These are phyloP conservation scores for Biston stratarius DNA, from an alignment of 2,888 invertebrate species.

Conservation along the genomic window DNA sequence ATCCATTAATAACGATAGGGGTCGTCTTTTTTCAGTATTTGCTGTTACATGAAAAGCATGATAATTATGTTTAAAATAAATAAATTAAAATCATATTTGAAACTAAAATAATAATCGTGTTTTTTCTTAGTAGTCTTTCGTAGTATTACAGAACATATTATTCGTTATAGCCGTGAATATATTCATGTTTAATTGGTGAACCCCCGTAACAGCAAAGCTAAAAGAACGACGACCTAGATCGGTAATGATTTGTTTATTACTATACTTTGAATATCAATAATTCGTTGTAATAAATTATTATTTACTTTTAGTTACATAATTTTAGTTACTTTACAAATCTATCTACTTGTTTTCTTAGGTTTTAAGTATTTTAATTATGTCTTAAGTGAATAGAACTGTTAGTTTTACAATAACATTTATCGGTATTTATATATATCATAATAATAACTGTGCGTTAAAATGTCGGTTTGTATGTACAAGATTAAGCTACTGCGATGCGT, in stretches of 20 bases:
- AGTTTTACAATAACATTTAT: slow-evolving; percentile 36
- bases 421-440: slow-evolving; percentile 26
- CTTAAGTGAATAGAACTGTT: slow-evolving; percentile 51
- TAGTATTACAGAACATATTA: too few relatives aligned
- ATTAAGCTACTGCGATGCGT: slow-evolving; percentile 59
- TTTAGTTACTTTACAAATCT: slow-evolving; percentile 58
- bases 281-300: slow-evolving; percentile 80
- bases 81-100: too few relatives aligned
- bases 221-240: slow-evolving; percentile 6
- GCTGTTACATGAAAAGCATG: background rate
- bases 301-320: slow-evolving; percentile 48
- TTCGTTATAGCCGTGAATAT: background rate
- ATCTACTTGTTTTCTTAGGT: slow-evolving; percentile 68
- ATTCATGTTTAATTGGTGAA: background rate
- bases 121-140: too few relatives aligned
- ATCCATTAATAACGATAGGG: slow-evolving; percentile 27
- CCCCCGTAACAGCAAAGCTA: slow-evolving; percentile 8
- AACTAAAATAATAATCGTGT: too few relatives aligned
- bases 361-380: slow-evolving; percentile 25
- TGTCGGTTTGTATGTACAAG: slow-evolving; percentile 62
- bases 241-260: slow-evolving; percentile 51
- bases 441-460: slow-evolving; percentile 50
- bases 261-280: slow-evolving; percentile 66
- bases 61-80: too few relatives aligned
- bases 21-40: slow-evolving; percentile 2